Evolutionary conservation across 2,888 invertebrate species (phyloP).

Genomic region (Apamea epomidion): DNA sequence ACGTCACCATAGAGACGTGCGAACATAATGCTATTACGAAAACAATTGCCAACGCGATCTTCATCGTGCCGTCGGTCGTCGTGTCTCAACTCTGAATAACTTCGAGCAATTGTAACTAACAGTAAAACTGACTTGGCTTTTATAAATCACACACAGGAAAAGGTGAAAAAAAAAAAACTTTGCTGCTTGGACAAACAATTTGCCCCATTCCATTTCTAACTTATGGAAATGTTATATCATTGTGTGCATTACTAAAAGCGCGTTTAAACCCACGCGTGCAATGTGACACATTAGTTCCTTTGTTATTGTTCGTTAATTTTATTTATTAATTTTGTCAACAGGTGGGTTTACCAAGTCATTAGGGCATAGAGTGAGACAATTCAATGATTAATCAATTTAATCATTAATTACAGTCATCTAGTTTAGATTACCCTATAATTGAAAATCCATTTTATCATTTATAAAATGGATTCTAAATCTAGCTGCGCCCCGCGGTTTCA

Average conservation of each 20-base stretch:
- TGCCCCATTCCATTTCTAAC: slow-evolving; percentile 28
- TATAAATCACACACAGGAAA: slow-evolving; percentile 64
- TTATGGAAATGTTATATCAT: slow-evolving; percentile 27
- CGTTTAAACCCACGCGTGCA: slow-evolving; percentile 38
- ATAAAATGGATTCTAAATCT: too few species aligned
- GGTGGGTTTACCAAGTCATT: slow-evolving; percentile 27
- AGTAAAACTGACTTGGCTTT: slow-evolving; percentile 41
- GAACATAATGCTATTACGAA: slow-evolving; percentile 60
- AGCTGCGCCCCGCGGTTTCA: too few species aligned
- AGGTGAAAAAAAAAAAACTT: slow-evolving; percentile 18
- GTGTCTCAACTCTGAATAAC: slow-evolving; percentile 39
- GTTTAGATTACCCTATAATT: not conserved
- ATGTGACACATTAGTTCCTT: slow-evolving; percentile 33
- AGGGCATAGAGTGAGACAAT: not conserved
- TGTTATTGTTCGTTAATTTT: slow-evolving; percentile 10
- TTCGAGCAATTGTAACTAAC: slow-evolving; percentile 40
- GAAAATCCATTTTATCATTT: not conserved
- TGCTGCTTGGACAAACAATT: slow-evolving; percentile 9
- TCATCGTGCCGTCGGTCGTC: slow-evolving; percentile 62
- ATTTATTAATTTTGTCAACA: slow-evolving; percentile 15
- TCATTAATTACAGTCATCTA: slow-evolving; percentile 9
- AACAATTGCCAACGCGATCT: slow-evolving; percentile 63
- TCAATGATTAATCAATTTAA: slow-evolving; percentile 15
- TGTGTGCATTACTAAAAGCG: slow-evolving; percentile 26
- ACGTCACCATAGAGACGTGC: slow-evolving; percentile 65